These are phyloP conservation scores for Pocillopora grandis DNA, from an alignment of 92 coral and sea anemone genomes.

Conservation along the genomic window DNA sequence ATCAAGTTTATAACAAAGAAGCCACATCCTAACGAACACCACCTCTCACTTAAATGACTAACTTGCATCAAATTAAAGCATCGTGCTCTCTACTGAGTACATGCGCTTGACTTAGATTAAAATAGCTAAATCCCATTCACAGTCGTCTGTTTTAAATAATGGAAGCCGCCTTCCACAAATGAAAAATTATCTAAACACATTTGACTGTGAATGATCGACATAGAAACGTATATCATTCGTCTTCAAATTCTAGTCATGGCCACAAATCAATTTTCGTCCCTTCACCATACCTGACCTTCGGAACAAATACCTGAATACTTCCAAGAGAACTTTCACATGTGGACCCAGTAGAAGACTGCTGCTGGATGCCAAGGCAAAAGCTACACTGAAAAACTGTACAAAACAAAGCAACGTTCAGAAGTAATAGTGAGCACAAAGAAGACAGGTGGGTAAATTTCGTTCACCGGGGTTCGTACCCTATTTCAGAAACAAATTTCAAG, in stretches of 20 bases:
- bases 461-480: too few species aligned
- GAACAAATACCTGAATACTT: constrained; percentile 55
- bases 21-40: not conserved
- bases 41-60: too few species aligned
- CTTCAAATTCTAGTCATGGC: not conserved
- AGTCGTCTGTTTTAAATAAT: too few species aligned
- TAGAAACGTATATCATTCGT: not conserved
- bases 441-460: too few species aligned
- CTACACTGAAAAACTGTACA: constrained; percentile 74
- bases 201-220: not conserved
- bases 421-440: too few species aligned
- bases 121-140: too few species aligned
- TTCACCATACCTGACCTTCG: not conserved
- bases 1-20: not conserved
- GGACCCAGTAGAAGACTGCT: constrained; percentile 15
- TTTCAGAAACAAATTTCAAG: too few species aligned
- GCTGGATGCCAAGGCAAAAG: constrained; percentile 67
- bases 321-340: constrained; percentile 56
- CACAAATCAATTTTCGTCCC: not conserved
- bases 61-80: too few species aligned
- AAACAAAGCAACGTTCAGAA: not conserved
- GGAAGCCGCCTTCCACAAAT: too few species aligned
- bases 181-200: not conserved
- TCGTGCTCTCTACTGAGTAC: too few species aligned
- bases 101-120: too few species aligned